Base-by-base conservation (phyloP, 2,113 vertebrate species). In the Ramphastos sulfuratus region DNA sequence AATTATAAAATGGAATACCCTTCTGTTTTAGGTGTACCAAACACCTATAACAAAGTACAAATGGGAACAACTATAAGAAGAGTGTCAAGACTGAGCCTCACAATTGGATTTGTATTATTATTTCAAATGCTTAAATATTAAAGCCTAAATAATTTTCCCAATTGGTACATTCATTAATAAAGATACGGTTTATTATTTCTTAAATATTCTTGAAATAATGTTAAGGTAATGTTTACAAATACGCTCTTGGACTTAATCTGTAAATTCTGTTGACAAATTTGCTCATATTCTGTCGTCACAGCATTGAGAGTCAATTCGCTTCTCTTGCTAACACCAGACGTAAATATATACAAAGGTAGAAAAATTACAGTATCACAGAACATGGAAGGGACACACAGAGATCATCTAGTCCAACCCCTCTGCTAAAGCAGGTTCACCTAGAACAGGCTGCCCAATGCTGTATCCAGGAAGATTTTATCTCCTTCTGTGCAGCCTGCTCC, bases 211-310 rank as follows among this genome's bases (percentile, higher is more conserved):
- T 46, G 44, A 46, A 15, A 15, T 46, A 46, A 80, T 75, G 67
- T 52, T 46, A 94, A 64, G 14, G 15, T 37, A 19, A 59, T 23
- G 6, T 54, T 84, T 64, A 19, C 23, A 79, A 79, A 30, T 35
- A 74, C 6, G 20, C 0, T 76, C 17, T 70, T 10, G 1, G 21
- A 52, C 9, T 50, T 16, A 28, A 0, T 9, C 58, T 31, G 9
- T 30, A 67, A 86, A 48, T 92, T 78, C 27, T 72, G 31, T 59
- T 3, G 0, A 50, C 52, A 50, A 50, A 77, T 72, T 58, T 67
- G 2, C 13, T 72, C 15, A 23, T 24, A 35, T 12, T 73, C 23
- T 59, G 14, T 30, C 30, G 24, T 60, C 31, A 82, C 28, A 58
- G 15, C 8, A 60, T 20, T 15, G 66, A 17, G 12, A 71, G 14